Evolutionary conservation across 2,888 invertebrate genomes (phyloP), one percentile per base, ranked within the genome.

Genomic region (Chrysina gloriosa): DNA sequence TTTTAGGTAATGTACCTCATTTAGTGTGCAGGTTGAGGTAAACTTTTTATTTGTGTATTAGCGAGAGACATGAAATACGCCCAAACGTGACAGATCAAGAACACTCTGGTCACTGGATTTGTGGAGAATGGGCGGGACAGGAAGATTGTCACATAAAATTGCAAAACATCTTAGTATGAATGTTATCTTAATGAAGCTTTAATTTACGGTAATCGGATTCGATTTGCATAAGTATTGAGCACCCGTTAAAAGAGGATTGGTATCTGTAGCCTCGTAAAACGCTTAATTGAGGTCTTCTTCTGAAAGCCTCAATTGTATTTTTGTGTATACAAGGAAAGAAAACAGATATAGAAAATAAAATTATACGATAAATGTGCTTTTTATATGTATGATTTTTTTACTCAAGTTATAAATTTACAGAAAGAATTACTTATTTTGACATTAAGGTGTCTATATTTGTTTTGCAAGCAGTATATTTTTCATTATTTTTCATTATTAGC

Each of bases 161-260:
- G 23, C 25, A 11, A 48, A 48, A 52, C 50, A 52, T 48, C 50
- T 29, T 29, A 29, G 14, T 52, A 29, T 29, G 16, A 21, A 52
- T 34, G 52, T 31, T 52, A 52, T 52, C 31, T 52, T 16, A 52
- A 52, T 52, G 52, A 52, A 19, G 31, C 31, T 31, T 29, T 52
- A 52, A 52, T 52, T 52, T 52, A 52, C 16, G 19, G 14, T 31
- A 19, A 52, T 19, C 19, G 29, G 6, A 5, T 52, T 16, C 29
- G 9, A 52, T 52, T 52, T 31, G 31, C 52, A 52, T 52, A 52
- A 52, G 16, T 48, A 31, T 50, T 50, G 25, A 11, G 6, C 45
- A n/a, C 19, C 19, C 19, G 16, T 4, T 19, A 14, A 16, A 45
- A 45, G n/a, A 48, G 27, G 7, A 48, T n/a, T 36, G n/a, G 11